Evolutionary conservation across 2,113 vertebrate species (phyloP), one percentile per base, ranked within the genome.

Genomic region (Synchiropus splendidus): DNA sequence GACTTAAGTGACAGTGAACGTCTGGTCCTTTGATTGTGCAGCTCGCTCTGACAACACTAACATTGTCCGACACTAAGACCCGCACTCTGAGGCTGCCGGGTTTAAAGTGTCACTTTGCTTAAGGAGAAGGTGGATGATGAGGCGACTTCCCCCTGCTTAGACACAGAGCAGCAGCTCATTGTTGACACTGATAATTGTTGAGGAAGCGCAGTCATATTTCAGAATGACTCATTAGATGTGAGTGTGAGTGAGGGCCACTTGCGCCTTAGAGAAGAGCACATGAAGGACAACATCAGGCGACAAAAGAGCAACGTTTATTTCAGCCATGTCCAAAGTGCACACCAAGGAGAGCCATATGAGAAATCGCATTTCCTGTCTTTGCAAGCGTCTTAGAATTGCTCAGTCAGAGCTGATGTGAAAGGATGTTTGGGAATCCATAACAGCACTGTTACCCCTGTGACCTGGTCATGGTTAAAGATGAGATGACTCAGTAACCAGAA

Each of bases 21-120:
- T 61, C 50, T 52, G 48, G 12, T 64, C 42, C 39, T 59, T 51
- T 51, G 64, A 61, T 65, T 53, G 38, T 50, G 47, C 34, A 44
- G 54, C 54, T 55, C 32, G 30, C 12, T 39, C 44, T 43, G 52
- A 56, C 58, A 54, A 30, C 45, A 16, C 38, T 49, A 39, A 37
- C 70, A 61, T 41, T 58, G 57, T 72, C 53, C 67, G 68, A 72
- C 70, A 68, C 68, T 74, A 77, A 72, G 68, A 55, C 18, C 17
- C 46, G 66, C 36, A 5, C 45, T 18, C 48, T 54, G 44, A 39
- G 48, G 39, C 39, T 44, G 31, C 51, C 43, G 13, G 56, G 54
- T 67, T 56, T 51, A 64, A 70, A 54, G 45, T 68, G 70, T 67
- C 65, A 64, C 50, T 67, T 72, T 31, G 48, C 63, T 58, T 54